These are phyloP conservation scores for Pentalonia nigronervosa DNA, from an alignment of 1,140 invertebrate genomes.

Conservation along the genomic window DNA sequence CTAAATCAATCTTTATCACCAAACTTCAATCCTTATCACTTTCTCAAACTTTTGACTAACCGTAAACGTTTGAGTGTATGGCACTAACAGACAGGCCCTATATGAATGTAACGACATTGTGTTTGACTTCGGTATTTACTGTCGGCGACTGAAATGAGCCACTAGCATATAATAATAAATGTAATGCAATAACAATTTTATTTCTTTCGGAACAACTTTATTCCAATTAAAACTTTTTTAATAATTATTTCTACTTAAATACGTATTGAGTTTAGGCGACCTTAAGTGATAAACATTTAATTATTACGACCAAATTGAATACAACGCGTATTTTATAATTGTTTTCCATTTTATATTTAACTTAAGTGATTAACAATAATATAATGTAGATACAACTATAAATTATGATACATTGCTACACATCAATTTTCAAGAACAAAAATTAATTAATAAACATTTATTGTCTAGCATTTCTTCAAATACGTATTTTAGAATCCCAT, in stretches of 20 bases:
- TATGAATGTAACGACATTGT: too few relatives aligned
- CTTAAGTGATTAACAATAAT: neutral
- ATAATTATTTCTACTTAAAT: neutral
- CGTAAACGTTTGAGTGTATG: too few relatives aligned
- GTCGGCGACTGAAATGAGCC: too few relatives aligned
- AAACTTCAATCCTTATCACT: too few relatives aligned
- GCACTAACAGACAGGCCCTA: too few relatives aligned
- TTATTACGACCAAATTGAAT: neutral
- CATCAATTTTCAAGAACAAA: neutral
- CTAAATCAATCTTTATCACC: too few relatives aligned
- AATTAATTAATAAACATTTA: neutral
- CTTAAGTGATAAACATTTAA: neutral
- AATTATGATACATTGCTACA: neutral
- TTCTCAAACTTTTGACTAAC: too few relatives aligned
- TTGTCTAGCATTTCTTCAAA: neutral
- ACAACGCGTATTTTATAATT: neutral
- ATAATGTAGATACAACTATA: neutral
- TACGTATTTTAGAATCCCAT: neutral
- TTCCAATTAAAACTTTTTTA: neutral
- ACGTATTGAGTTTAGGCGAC: neutral
- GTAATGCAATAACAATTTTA: neutral
- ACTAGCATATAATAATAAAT: neutral
- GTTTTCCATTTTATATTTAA: neutral
- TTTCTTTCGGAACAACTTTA: neutral
- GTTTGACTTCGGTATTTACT: too few relatives aligned